phyloP scores from a whole-genome alignment of 2,113 vertebrate genomes.

The Corythornis vintsioides region DNA sequence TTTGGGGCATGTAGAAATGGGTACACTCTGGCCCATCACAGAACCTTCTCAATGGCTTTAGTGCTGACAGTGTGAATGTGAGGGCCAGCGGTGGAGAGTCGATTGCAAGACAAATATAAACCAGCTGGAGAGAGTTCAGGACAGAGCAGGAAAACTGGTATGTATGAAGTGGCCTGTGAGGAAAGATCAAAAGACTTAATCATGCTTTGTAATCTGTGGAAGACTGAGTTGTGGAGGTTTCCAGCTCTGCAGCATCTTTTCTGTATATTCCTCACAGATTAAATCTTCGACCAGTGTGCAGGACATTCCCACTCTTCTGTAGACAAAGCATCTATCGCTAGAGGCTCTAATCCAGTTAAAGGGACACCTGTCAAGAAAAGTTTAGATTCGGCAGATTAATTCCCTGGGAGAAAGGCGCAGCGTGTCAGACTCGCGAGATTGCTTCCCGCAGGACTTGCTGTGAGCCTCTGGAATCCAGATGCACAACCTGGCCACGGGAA shows the following conservation, averaged over 20 bases:
- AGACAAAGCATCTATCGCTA: no score
- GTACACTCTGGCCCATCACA: not conserved
- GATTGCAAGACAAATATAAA: not conserved
- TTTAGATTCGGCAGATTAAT: no score
- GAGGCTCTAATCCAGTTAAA: no score
- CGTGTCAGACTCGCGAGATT: not conserved
- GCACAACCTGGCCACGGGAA: no score
- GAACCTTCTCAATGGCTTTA: not conserved
- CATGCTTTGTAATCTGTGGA: not conserved
- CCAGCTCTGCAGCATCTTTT: not conserved
- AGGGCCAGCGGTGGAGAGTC: not conserved
- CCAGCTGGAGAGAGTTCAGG: not conserved
- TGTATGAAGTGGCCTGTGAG: not conserved
- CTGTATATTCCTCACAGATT: not conserved
- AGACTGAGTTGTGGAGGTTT: not conserved
- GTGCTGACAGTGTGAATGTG: not conserved
- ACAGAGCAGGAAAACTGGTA: not conserved
- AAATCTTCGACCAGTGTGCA: not conserved
- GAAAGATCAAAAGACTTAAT: not conserved
- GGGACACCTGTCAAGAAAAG: no score
- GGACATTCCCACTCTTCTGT: not conserved
- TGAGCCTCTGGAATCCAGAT: no score
- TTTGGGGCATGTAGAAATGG: not conserved
- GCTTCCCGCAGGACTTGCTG: no score
- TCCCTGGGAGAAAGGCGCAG: no score